phyloP scores from a whole-genome alignment of 2,888 invertebrate species.

The Miltochrista miniata region DNA sequence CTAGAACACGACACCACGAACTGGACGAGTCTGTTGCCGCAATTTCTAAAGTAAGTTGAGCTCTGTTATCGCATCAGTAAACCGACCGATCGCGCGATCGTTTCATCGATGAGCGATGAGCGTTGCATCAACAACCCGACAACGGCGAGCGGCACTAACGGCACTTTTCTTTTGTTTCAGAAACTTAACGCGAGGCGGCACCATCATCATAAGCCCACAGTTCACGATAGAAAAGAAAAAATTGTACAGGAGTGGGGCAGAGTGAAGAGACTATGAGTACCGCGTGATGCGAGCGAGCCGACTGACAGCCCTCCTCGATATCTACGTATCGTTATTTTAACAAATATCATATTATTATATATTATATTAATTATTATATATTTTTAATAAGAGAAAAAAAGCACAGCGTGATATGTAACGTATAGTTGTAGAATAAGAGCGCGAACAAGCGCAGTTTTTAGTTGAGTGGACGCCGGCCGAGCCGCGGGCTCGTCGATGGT shows the following conservation, averaged over 20 bases:
- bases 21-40: constrained; percentile 94
- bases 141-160: constrained; percentile 38
- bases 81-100: neutral
- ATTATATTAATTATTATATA: constrained; percentile 80
- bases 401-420: constrained; percentile 84
- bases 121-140: constrained; percentile 17
- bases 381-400: constrained; percentile 83
- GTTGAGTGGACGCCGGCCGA: constrained; percentile 28
- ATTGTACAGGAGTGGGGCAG: constrained; percentile 90
- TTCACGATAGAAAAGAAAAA: constrained; percentile 96
- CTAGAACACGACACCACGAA: constrained; percentile 93
- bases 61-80: constrained; percentile 9
- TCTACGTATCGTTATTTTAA: constrained; percentile 82
- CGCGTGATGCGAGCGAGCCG: constrained; percentile 72
- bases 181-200: constrained; percentile 93
- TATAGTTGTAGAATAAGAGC: constrained; percentile 76
- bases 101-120: constrained; percentile 1
- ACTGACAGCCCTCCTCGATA: constrained; percentile 81
- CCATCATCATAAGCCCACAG: constrained; percentile 94
- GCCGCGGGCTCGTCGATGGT: constrained; percentile 33
- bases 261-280: constrained; percentile 64
- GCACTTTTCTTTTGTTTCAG: constrained; percentile 72
- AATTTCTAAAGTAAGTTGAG: constrained; percentile 93
- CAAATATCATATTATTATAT: constrained; percentile 83
- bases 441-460: constrained; percentile 52